phyloP scores from a whole-genome alignment of 2,113 vertebrate genomes.

The Dendrocopos noguchii region DNA sequence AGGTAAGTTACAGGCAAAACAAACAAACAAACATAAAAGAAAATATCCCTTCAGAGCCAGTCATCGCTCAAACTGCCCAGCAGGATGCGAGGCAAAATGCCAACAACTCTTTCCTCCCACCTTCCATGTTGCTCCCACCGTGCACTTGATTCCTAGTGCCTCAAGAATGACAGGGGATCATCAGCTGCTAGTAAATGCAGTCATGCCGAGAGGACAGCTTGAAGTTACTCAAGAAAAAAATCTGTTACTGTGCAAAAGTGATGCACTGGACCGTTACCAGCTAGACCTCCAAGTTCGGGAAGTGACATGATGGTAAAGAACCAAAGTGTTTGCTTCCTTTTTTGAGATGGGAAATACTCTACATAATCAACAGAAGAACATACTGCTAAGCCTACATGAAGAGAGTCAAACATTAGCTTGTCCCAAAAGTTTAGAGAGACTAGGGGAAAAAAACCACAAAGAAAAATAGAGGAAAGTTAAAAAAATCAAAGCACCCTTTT shows the following conservation, averaged over 20 bases:
- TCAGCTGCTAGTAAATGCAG: slow-evolving; percentile 49
- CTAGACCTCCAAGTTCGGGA: slow-evolving; percentile 13
- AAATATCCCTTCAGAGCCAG: slow-evolving; percentile 42
- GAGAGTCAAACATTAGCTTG: slow-evolving; percentile 22
- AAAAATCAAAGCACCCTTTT: slow-evolving; percentile 12
- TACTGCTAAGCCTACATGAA: slow-evolving; percentile 19
- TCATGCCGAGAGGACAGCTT: slow-evolving; percentile 58
- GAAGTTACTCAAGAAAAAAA: slow-evolving; percentile 57
- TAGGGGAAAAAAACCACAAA: not conserved
- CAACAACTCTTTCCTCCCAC: slow-evolving; percentile 46
- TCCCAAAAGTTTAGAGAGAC: not conserved
- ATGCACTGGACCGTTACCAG: slow-evolving; percentile 45
- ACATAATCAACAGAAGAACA: slow-evolving; percentile 50
- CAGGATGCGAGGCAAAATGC: slow-evolving; percentile 34
- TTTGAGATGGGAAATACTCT: slow-evolving; percentile 5
- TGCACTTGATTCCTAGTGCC: slow-evolving; percentile 44
- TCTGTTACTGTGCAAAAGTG: slow-evolving; percentile 37
- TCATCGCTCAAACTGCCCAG: slow-evolving; percentile 56
- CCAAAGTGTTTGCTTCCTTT: not conserved
- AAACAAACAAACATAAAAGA: slow-evolving; percentile 19
- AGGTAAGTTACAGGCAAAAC: slow-evolving; percentile 59
- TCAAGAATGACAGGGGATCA: slow-evolving; percentile 40
- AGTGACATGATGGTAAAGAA: slow-evolving; percentile 17
- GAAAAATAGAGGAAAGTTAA: not conserved
- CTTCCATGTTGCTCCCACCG: slow-evolving; percentile 15